Evolutionary conservation across 1,140 invertebrate species (phyloP), one percentile per base, ranked within the genome.

Genomic region (Lordiphosa clarofinis): DNA sequence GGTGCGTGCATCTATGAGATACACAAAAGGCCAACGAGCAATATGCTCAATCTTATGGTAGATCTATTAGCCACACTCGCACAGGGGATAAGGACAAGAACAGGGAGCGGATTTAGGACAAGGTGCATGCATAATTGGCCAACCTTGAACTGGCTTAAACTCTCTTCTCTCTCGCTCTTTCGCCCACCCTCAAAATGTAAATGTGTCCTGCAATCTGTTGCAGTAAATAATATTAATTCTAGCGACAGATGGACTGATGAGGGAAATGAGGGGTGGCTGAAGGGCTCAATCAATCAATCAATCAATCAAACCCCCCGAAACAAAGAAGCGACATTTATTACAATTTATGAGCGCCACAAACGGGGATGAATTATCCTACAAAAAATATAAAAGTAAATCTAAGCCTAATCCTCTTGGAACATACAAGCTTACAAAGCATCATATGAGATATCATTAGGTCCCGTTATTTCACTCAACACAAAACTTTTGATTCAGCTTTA

Each of bases 141-240:
- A 9, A 31, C 11, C 43, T 28, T 31, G 28, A 31, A 31, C 28
- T 31, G 28, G 28, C 43, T 46, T 4, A 46, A 33, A 33, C 24
- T 33, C 11, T 24, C 12, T 21, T 15, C 9, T 28, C 21, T 31
- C 28, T 31, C 28, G 2, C 28, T 31, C 7, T 31, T 46, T 46
- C 12, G 43, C 43, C 24, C 43, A 33, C 43, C 28, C 43, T 21
- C 43, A 46, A 46, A 31, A 44, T 13, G 11, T 11, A 12, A 46
- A 46, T 46, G 43, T 33, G 24, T 24, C 43, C 43, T 46, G 43
- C 43, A 46, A 46, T 46, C 43, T 46, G 43, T 46, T 46, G 43
- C 43, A 46, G 13, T 28, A 24, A 11, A 24, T 33, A 13, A 31
- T 12, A 31, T 8, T n/a, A 7, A 33, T 46, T 46, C 33, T 46